phyloP scores from a whole-genome alignment of 2,113 vertebrate genomes.

The Okapia johnstoni region DNA sequence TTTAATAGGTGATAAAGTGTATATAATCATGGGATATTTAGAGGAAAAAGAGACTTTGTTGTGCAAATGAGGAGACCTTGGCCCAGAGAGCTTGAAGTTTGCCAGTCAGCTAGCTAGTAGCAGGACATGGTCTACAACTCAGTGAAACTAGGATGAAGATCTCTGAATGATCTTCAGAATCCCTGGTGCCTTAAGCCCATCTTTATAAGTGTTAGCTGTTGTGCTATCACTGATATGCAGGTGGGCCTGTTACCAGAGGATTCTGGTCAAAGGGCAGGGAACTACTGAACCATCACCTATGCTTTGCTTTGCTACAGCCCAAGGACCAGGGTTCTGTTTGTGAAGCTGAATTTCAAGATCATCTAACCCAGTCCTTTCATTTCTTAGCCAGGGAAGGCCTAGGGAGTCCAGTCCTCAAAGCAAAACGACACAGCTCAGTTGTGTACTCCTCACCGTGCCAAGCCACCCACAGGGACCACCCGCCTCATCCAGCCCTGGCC shows the following conservation, averaged over 20 bases:
- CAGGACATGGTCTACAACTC: neutral
- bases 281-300: neutral
- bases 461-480: neutral
- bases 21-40: neutral
- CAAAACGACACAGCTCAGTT: neutral
- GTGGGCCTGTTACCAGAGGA: neutral
- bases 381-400: conserved; percentile 42
- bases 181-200: neutral
- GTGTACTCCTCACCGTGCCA: neutral
- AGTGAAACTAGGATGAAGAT: neutral
- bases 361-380: neutral
- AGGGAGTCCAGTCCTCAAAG: neutral
- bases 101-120: neutral
- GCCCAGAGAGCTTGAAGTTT: neutral
- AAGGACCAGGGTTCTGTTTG: neutral
- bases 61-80: neutral
- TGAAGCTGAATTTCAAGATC: neutral
- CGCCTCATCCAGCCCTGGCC: neutral
- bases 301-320: neutral
- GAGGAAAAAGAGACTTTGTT: neutral
- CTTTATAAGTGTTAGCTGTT: neutral
- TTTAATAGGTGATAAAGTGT: neutral
- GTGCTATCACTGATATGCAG: neutral
- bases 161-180: neutral
- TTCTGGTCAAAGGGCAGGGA: neutral